phyloP scores from a whole-genome alignment of 2,113 vertebrate genomes.

The Orcinus orca region DNA sequence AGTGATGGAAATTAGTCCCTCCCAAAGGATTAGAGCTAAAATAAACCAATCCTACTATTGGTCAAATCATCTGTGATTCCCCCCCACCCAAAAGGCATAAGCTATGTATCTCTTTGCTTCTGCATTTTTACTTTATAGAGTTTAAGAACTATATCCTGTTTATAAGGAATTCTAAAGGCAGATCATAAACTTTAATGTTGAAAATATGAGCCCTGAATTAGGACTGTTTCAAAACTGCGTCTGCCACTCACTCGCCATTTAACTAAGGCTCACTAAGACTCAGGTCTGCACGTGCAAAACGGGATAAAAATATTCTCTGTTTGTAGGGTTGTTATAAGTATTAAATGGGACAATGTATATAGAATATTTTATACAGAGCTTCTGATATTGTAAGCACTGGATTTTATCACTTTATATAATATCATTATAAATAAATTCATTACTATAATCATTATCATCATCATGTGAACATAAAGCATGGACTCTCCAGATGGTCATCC shows the following conservation, averaged over 20 bases:
- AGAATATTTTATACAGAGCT: not conserved
- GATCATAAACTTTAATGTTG: not conserved
- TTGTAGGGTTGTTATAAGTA: no score
- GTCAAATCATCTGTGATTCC: not conserved
- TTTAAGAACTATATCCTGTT: not conserved
- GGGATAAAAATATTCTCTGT: no score
- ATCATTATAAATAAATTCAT: not conserved
- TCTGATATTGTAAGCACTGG: not conserved
- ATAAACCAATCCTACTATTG: not conserved
- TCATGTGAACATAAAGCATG: not conserved
- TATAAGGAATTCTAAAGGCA: not conserved
- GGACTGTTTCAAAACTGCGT: not conserved
- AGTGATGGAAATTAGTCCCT: not conserved
- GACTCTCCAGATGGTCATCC: not conserved
- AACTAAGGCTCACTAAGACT: not conserved
- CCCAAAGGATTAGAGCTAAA: not conserved
- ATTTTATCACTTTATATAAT: not conserved
- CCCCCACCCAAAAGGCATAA: rapidly evolving
- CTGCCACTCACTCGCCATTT: no score
- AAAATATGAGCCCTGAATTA: not conserved
- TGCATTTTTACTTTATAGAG: not conserved
- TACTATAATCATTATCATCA: not conserved
- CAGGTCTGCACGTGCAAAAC: not conserved
- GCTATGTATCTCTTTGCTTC: not conserved
- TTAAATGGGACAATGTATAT: no score